phyloP scores from a whole-genome alignment of 2,797 vertebrate genomes.

The Neosilurus hyrtlii region DNA sequence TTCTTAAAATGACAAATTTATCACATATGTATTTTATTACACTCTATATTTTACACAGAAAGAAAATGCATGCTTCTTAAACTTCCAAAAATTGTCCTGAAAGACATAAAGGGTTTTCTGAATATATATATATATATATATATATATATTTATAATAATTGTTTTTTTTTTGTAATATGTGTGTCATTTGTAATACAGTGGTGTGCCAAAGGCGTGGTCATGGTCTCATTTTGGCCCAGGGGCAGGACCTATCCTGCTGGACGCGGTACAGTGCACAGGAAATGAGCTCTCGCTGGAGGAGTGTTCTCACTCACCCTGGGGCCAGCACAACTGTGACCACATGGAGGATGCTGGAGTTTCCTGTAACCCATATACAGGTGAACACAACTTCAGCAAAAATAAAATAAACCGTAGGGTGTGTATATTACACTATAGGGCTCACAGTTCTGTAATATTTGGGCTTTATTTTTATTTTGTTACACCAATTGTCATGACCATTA shows the following conservation, averaged over 20 bases:
- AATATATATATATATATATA: background rate
- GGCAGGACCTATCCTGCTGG: slow-evolving; percentile 77
- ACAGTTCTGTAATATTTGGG: background rate
- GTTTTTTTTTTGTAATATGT: slow-evolving; percentile 37
- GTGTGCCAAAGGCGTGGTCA: slow-evolving; percentile 74
- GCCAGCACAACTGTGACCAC: slow-evolving; percentile 84
- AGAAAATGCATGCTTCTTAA: background rate
- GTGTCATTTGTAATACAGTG: slow-evolving; percentile 61
- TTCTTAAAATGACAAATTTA: background rate
- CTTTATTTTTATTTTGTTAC: too few species aligned
- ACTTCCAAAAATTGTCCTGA: background rate
- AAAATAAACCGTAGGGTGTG: background rate
- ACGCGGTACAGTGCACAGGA: slow-evolving; percentile 81
- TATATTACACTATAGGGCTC: background rate
- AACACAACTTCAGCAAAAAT: slow-evolving; percentile 30
- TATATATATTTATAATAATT: too few species aligned
- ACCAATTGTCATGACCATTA: too few species aligned
- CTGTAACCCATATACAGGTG: slow-evolving; percentile 77
- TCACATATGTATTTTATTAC: background rate
- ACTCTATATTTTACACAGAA: background rate
- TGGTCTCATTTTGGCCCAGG: slow-evolving; percentile 78
- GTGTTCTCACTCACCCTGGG: slow-evolving; percentile 81
- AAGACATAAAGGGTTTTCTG: background rate
- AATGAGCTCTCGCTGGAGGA: slow-evolving; percentile 85
- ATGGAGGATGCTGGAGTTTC: slow-evolving; percentile 81